Evolutionary conservation across 2,113 vertebrate genomes (phyloP).

Genomic region (Stigmatopora nigra): DNA sequence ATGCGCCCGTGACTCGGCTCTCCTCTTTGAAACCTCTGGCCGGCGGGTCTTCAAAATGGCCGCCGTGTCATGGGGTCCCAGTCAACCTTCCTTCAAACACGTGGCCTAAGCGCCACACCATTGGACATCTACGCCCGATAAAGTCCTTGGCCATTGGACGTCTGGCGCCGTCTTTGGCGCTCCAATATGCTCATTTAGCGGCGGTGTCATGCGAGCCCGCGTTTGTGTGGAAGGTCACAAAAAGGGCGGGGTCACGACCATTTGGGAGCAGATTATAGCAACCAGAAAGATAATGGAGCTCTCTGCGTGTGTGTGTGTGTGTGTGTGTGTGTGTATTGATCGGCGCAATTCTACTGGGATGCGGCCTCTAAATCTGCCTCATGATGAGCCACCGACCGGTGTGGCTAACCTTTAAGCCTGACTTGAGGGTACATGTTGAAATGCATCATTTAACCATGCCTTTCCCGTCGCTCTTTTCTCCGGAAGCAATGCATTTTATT

Average conservation of each 20-base stretch:
- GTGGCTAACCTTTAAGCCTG: conserved; percentile 1
- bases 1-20: conserved; percentile 19
- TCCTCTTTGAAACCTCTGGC: too few relatives aligned
- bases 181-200: too few relatives aligned
- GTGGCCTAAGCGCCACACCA: too few relatives aligned
- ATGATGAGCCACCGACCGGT: conserved; percentile 43
- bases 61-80: too few relatives aligned
- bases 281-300: conserved; percentile 59
- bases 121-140: too few relatives aligned
- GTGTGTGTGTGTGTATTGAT: conserved; percentile 41
- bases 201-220: too few relatives aligned
- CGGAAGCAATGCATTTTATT: too few relatives aligned
- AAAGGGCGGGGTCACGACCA: conserved; percentile 58
- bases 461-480: too few relatives aligned
- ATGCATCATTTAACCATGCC: background rate
- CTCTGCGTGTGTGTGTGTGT: conserved; percentile 30
- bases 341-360: conserved; percentile 46
- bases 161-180: too few relatives aligned
- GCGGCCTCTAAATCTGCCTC: conserved; percentile 56
- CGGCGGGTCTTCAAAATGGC: background rate
- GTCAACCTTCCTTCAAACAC: too few relatives aligned
- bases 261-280: conserved; percentile 60
- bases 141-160: too few relatives aligned
- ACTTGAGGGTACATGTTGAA: background rate
- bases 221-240: conserved; percentile 41